A percentile compares a stretch with the other conserved stretches of the same genome.
Evolutionary conservation across 2,797 vertebrate species (phyloP).

Genomic region (Dendrocincla fuliginosa): DNA sequence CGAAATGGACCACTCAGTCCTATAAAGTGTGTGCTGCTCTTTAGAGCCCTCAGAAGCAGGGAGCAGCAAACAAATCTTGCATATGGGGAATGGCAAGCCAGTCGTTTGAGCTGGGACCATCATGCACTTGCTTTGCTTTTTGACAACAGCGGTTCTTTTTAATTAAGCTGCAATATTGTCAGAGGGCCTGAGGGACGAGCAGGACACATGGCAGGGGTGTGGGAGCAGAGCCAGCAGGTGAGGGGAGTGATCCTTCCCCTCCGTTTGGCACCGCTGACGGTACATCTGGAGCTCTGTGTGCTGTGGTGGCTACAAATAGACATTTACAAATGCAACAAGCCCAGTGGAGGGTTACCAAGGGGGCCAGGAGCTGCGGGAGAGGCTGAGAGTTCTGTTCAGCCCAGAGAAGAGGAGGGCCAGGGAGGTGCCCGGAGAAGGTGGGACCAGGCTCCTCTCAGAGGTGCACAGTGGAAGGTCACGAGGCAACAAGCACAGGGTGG

Average conservation of each 20-base stretch:
- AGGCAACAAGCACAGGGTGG: neutral
- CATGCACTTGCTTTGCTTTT: neutral
- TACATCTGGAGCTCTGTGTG: neutral
- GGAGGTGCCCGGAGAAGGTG: neutral
- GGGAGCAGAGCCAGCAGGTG: neutral
- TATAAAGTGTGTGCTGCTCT: neutral
- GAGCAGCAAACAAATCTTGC: neutral
- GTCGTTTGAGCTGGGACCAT: neutral
- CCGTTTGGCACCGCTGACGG: neutral
- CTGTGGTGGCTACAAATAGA: neutral
- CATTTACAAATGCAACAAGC: neutral
- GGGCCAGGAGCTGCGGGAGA: neutral
- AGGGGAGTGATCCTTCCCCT: neutral
- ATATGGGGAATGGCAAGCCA: neutral
- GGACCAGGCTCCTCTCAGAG: neutral
- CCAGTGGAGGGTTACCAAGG: accelerated
- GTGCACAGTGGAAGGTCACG: neutral
- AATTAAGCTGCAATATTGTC: constrained; percentile 40
- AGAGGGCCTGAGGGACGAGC: neutral
- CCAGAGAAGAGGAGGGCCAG: neutral
- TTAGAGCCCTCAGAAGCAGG: accelerated
- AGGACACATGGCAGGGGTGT: neutral
- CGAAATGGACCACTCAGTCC: neutral
- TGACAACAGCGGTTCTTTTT: constrained; percentile 36
- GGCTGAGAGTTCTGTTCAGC: accelerated